Base-by-base conservation (phyloP, 2,797 vertebrate species). In the Poecilia velifera region DNA sequence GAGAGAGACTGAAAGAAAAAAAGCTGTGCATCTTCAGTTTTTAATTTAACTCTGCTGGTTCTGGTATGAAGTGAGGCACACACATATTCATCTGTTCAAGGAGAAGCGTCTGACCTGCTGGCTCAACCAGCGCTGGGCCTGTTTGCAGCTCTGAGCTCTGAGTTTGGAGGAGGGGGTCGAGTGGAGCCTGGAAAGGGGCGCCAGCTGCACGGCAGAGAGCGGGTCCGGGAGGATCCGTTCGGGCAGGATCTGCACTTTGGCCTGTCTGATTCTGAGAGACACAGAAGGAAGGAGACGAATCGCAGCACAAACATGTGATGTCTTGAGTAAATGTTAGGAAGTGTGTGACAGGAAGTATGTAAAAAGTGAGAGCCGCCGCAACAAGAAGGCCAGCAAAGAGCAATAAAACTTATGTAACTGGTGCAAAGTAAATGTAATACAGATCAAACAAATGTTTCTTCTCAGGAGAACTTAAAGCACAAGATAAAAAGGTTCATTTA, bases 161-260 rank as follows among this genome's bases (percentile, higher is more conserved):
- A 96, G 96, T 79, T 93, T 95, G 28, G 94, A 91, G 31, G 94
- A 93, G 18, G 96, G 96, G 71, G 95, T 82, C 36, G 96, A 31
- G 18, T 96, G 95, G 88, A 96, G 95, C 70, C 95, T 95, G 84
- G 95, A 96, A 72, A 96, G 96, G 3, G 97, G 95, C 1, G 94
- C 92, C 43, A 98, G 95, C 93, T 99, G 98, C 76, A 99, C 94
- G 1, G 96, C 97, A 73, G 96, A 92, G 92, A 99, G 96, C 0
- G 97, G 98, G 76, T 97, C 96, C 16, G 97, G 97, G 85, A 99
- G 95, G 84, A 99, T 96, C 76, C 97, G 90, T 82, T 99, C 98
- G 0, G 98, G 98, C 72, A 99, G 97, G 92, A 99, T 99, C 59
- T 98, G 98, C 10, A 99, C 98, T 92, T 97, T 98, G 25, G 98